A percentile compares a stretch with the other conserved stretches of the same genome.
phyloP scores from a whole-genome alignment of 2,797 vertebrate species.

The Cyclopterus lumpus region DNA sequence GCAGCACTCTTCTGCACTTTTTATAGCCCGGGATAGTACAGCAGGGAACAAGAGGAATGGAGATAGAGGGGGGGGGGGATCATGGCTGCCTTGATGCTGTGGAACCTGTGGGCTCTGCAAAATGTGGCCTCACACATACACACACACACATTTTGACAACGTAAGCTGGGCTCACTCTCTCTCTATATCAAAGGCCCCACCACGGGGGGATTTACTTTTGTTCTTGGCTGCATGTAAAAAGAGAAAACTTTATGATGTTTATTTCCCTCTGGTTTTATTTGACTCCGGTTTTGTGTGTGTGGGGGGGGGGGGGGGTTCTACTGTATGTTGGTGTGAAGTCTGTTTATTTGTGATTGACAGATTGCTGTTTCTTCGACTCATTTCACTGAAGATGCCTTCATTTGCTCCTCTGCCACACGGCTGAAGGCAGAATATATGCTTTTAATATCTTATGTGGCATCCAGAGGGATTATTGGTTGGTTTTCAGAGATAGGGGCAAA shows the following conservation, averaged over 20 bases:
- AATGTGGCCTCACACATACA: constrained; percentile 27
- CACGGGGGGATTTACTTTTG: constrained; percentile 60
- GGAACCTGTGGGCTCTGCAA: constrained; percentile 45
- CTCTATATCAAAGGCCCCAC: constrained; percentile 65
- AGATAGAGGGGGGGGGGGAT: constrained; percentile 5
- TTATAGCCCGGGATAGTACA: constrained; percentile 35
- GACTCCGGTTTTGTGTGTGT: constrained; percentile 35
- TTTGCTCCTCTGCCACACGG: constrained; percentile 29
- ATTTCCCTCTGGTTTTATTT: constrained; percentile 63
- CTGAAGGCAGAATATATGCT: constrained; percentile 17
- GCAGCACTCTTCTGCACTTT: constrained; percentile 40
- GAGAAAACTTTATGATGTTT: constrained; percentile 65
- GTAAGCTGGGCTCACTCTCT: constrained; percentile 37
- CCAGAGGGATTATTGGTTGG: constrained; percentile 13
- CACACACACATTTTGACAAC: constrained; percentile 53
- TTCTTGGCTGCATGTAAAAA: constrained; percentile 68
- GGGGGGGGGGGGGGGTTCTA: constrained; percentile 21
- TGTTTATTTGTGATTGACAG: constrained; percentile 49
- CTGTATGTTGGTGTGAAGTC: constrained; percentile 34
- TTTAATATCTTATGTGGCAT: constrained; percentile 23
- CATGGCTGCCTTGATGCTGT: constrained; percentile 40
- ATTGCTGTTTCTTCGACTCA: constrained; percentile 29
- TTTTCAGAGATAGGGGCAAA: constrained; percentile 4
- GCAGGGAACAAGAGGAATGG: constrained; percentile 13
- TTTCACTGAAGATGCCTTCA: constrained; percentile 39